These are phyloP conservation scores for Petromus typicus DNA, from an alignment of 2,113 vertebrate species.

Conservation along the genomic window DNA sequence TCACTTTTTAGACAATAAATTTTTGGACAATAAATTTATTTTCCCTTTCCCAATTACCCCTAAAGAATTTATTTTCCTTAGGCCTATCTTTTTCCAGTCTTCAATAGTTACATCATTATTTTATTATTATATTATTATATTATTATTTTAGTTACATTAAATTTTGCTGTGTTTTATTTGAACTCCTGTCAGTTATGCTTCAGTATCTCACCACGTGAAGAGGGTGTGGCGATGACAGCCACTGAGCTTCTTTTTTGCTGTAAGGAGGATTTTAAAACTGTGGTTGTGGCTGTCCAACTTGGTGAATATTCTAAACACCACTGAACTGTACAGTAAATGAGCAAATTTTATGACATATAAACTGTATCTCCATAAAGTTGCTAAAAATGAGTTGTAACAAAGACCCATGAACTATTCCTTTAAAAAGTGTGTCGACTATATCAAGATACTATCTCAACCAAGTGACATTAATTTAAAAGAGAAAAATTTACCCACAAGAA, in stretches of 20 bases:
- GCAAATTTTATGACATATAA: not conserved
- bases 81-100: not conserved
- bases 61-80: not conserved
- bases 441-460: not conserved
- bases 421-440: not conserved
- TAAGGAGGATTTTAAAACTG: constrained; percentile 30
- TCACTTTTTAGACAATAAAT: not conserved
- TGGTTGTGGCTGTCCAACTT: not conserved
- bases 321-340: not conserved
- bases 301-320: not conserved
- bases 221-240: not conserved
- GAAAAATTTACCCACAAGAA: not conserved
- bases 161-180: not conserved
- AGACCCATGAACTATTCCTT: not conserved
- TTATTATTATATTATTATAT: too few relatives aligned
- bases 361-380: not conserved
- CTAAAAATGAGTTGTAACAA: not conserved
- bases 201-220: not conserved
- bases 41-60: not conserved
- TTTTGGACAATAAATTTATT: not conserved
- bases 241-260: not conserved
- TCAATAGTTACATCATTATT: too few relatives aligned
- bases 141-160: not conserved
- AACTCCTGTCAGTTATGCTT: not conserved
- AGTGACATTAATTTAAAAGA: not conserved